phyloP scores from a whole-genome alignment of 1,140 invertebrate species.

The Trypoxylus dichotomus region DNA sequence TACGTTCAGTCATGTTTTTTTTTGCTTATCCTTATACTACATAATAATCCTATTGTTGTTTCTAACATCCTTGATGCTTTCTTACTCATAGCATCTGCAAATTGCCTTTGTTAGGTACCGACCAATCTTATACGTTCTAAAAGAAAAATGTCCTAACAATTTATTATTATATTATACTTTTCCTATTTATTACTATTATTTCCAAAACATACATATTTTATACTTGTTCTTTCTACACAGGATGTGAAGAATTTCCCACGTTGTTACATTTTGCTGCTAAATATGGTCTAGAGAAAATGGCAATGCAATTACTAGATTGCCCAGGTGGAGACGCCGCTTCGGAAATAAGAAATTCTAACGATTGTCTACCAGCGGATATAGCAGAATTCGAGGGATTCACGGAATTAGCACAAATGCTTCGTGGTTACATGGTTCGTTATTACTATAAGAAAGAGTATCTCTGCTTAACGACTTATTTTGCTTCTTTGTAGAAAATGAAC shows the following conservation, averaged over 20 bases:
- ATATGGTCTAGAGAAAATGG: slow-evolving; percentile 80
- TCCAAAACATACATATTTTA: too few species aligned
- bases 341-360: slow-evolving; percentile 76
- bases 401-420: slow-evolving; percentile 70
- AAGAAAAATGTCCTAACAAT: too few species aligned
- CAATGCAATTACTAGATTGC: slow-evolving; percentile 80
- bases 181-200: too few species aligned
- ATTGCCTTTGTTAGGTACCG: too few species aligned
- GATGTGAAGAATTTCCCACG: slow-evolving; percentile 77
- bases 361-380: slow-evolving; percentile 77
- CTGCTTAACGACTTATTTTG: slow-evolving; percentile 25
- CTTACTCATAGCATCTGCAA: too few species aligned
- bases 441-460: neutral
- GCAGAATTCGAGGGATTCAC: slow-evolving; percentile 73
- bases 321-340: slow-evolving; percentile 79
- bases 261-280: slow-evolving; percentile 84
- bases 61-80: too few species aligned
- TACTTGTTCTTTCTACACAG: neutral
- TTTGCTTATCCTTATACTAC: too few species aligned
- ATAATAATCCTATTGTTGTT: too few species aligned
- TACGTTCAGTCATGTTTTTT: too few species aligned
- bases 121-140: too few species aligned
- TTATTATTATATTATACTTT: too few species aligned
- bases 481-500: slow-evolving; percentile 64
- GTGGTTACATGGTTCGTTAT: slow-evolving; percentile 70